Percentiles rank a stretch among this genome's conserved stretches.
These are phyloP conservation scores for Platerodrilus igneus DNA, from an alignment of 2,888 invertebrate species.

Conservation along the genomic window DNA sequence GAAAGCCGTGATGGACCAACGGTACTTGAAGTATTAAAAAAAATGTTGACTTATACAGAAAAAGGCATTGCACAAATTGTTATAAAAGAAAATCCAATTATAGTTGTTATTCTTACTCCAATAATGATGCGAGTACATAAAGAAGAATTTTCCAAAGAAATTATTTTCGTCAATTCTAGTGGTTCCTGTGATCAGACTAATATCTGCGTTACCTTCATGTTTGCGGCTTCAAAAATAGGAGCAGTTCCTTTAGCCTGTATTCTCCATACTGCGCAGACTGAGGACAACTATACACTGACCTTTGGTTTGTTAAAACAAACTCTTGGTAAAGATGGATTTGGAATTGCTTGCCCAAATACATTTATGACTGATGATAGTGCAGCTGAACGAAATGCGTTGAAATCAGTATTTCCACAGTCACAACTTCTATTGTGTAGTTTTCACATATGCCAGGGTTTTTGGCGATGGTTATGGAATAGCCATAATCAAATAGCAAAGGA, in stretches of 20 bases:
- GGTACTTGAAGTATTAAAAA: neutral
- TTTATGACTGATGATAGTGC: conserved; percentile 20
- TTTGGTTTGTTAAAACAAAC: conserved; percentile 11
- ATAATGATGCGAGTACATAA: conserved; percentile 19
- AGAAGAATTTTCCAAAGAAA: conserved; percentile 11
- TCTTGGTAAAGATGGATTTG: conserved; percentile 7
- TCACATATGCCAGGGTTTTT: conserved; percentile 18
- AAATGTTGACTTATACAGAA: neutral
- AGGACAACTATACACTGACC: conserved; percentile 15
- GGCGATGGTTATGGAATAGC: conserved; percentile 19
- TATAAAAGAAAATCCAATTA: conserved; percentile 21
- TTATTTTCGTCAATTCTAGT: conserved; percentile 24
- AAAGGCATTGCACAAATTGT: neutral
- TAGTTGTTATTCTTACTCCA: conserved; percentile 18
- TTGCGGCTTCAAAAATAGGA: conserved; percentile 13
- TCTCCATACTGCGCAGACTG: conserved; percentile 19
- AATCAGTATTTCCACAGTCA: conserved; percentile 15
- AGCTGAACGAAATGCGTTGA: conserved; percentile 19
- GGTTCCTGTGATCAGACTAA: conserved; percentile 21
- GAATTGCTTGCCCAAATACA: neutral
- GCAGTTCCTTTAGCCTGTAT: conserved; percentile 16
- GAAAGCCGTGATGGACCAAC: neutral
- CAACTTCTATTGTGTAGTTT: conserved; percentile 20
- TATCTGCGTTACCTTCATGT: conserved; percentile 20
- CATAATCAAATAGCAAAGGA: conserved; percentile 7